phyloP scores from a whole-genome alignment of 2,113 vertebrate genomes.

The Conger conger region DNA sequence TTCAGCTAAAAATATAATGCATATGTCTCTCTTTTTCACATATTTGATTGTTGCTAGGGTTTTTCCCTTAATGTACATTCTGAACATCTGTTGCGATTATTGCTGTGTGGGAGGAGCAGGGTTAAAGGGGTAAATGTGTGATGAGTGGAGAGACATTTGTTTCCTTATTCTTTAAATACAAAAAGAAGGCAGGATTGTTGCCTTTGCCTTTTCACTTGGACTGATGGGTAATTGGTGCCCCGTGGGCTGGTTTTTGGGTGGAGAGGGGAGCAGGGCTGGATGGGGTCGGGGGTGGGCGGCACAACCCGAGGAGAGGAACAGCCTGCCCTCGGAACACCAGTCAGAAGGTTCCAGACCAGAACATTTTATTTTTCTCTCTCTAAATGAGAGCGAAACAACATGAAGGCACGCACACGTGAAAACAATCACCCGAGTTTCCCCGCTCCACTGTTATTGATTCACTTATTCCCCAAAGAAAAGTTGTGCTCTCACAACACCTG shows the following conservation, averaged over 20 bases:
- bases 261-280: neutral
- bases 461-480: slow-evolving; percentile 35
- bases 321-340: slow-evolving; percentile 47
- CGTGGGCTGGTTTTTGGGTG: slow-evolving; percentile 37
- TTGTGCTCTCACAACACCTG: slow-evolving; percentile 40
- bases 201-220: slow-evolving; percentile 9
- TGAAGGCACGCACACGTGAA: slow-evolving; percentile 57
- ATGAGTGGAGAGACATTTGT: neutral
- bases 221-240: slow-evolving; percentile 56
- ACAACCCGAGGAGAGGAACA: slow-evolving; percentile 49
- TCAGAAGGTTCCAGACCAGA: slow-evolving; percentile 52
- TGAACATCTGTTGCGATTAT: neutral
- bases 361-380: slow-evolving; percentile 45
- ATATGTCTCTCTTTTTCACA: neutral
- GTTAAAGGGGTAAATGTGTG: slow-evolving; percentile 10
- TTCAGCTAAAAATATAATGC: neutral
- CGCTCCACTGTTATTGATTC: slow-evolving; percentile 33
- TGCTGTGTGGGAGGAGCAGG: neutral
- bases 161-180: neutral
- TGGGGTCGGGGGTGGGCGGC: slow-evolving; percentile 52
- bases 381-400: slow-evolving; percentile 67
- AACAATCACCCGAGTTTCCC: slow-evolving; percentile 29
- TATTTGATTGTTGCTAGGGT: neutral
- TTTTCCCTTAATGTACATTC: neutral
- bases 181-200: neutral